Evolutionary conservation across 2,797 vertebrate genomes (phyloP).

Genomic region (Coregonus ussuriensis): DNA sequence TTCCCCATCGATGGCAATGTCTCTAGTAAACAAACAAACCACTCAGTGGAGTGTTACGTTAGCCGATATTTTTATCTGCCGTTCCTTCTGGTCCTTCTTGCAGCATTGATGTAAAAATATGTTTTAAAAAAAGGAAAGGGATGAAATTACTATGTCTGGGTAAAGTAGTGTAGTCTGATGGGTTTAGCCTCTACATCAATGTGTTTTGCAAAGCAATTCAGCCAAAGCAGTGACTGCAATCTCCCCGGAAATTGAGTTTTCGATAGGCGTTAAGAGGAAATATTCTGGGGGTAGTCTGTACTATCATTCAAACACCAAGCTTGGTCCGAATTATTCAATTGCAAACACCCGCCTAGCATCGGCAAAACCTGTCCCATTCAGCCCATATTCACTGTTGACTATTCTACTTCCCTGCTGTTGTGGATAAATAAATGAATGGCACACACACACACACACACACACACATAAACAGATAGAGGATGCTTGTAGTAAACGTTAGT

Average conservation of each 20-base stretch:
- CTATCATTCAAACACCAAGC: background rate
- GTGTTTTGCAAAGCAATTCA: too few species aligned
- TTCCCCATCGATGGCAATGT: too few species aligned
- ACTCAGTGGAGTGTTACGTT: too few species aligned
- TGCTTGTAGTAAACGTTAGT: background rate
- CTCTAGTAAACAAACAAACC: too few species aligned
- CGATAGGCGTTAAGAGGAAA: background rate
- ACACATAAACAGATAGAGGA: background rate
- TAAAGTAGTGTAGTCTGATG: too few species aligned
- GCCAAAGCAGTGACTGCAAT: too few species aligned
- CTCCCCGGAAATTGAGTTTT: background rate
- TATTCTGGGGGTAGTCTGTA: background rate
- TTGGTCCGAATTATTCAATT: background rate
- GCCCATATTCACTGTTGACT: background rate
- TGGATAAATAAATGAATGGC: slow-evolving; percentile 42
- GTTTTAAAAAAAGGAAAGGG: too few species aligned
- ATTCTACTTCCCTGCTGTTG: background rate
- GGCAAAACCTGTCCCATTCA: background rate
- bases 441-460: background rate
- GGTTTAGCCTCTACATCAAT: too few species aligned
- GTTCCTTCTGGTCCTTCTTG: too few species aligned
- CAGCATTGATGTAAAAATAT: too few species aligned
- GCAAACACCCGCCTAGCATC: background rate
- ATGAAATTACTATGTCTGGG: too few species aligned
- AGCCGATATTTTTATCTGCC: too few species aligned